Base-by-base conservation (phyloP, 92 coral and sea anemone genomes). In the Porites divaricata region DNA sequence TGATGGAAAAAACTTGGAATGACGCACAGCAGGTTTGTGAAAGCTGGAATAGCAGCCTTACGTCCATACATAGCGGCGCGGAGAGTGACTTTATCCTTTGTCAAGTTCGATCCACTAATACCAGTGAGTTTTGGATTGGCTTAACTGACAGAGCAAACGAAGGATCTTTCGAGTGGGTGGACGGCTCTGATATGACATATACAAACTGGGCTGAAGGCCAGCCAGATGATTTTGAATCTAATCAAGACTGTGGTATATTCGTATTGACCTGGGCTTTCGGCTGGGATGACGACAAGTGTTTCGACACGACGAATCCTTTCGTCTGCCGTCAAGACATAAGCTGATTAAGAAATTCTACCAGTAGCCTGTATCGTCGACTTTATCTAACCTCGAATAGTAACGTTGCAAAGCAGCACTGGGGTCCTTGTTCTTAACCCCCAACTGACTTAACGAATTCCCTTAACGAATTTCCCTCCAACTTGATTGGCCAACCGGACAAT, bases 131-230 rank as follows among this genome's bases (percentile, higher is more conserved):
- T 75, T 24, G 35, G 65, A 75, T 75, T 75, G 79, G 79, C 51
- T 17, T 75, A 66, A 75, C 17, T 13, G 79, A 75, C 61, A 57
- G 15, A 25, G 24, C 24, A 53, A 53, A 75, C 10, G 79, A 75
- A 10, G 61, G 61, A 13, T 11, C 57, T 15, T 75, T 50, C 24
- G 41, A 25, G 19, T 75, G 79, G 79, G 17, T 17, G 13, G 79
- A 75, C 24, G 79, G 79, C 15, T 45, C 79, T 35, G 64, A 41
- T 22, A 28, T 63, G 9, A 10, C 48, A 25, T 52, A 19, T 15
- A 75, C 79, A 51, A 75, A 75, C 24, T 75, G 79, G 79, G 1
- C 2, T 4, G 21, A 9, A 19, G 22, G 22, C 8, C 45, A 75
- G 4, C 79, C 79, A 1, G 64, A 75, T 51, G 45, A 75, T 75